Evolutionary conservation across 2,797 vertebrate species (phyloP), one percentile per base, ranked within the genome.

Genomic region (Aphelocoma californica): DNA sequence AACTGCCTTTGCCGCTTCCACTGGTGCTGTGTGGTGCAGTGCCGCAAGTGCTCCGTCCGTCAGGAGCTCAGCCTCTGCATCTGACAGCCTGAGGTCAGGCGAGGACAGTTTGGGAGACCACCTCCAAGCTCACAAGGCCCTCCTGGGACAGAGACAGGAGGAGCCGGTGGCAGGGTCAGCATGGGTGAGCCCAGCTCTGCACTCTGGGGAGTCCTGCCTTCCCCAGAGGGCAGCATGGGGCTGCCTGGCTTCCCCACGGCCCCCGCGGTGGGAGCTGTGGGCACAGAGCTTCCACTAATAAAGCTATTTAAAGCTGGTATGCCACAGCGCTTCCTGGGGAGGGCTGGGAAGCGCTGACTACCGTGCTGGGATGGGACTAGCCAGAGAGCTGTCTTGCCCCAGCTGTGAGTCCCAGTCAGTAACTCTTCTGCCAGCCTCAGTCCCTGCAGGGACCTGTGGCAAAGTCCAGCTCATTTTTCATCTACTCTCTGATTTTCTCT

Each of bases 11-110:
- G 99, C 95, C 98, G 99, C 88, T 99, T 99, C 97, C 99, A 99
- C 97, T 99, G 99, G 99, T 99, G 99, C 97, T 99, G 99, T 2
- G 99, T 99, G 40, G 99, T 99, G 80, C 99, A 99, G 96, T 99
- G 99, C 96, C 99, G 99, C 96, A 99, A 99, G 95, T 99, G 99
- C 96, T 98, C 98, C 6, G 98, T 99, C 85, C 98, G 98, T 58
- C 99, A 99, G 95, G 98, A 99, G 92, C 98, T 99, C 82, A 99
- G 99, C 94, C 98, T 99, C 91, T 99, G 99, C 73, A 92, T 99
- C 97, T 99, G 98, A 98, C 3, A 5, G 62, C 51, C 62, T 14
- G 29, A 16, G 47, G 31, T 18, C 5, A 10, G 45, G 60, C 1
- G 0, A 85, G 92, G 80, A 95, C 92, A 57, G 47, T 90, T 20